A percentile compares a stretch with the other conserved stretches of the same genome.
Evolutionary conservation across 2,888 invertebrate species (phyloP).

Genomic region (Ophraella communa): DNA sequence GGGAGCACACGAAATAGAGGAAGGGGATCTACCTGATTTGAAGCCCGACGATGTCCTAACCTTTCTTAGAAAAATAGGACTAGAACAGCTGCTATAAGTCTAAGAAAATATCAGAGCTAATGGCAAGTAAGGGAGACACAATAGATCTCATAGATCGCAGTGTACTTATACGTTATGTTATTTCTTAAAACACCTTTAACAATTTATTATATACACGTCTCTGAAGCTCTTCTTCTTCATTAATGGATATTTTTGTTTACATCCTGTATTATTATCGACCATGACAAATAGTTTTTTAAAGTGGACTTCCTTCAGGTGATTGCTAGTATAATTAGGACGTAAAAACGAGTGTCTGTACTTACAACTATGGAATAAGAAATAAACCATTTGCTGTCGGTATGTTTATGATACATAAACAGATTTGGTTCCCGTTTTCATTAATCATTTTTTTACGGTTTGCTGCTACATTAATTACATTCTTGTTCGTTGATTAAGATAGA

Average conservation of each 20-base stretch:
- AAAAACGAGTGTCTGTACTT: background rate
- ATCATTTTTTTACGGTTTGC: background rate
- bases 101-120: too few species aligned
- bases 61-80: too few species aligned
- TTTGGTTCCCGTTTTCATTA: background rate
- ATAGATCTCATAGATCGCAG: too few species aligned
- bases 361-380: background rate
- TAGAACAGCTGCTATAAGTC: too few species aligned
- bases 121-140: too few species aligned
- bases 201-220: background rate
- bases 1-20: too few species aligned
- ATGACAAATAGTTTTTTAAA: conserved; percentile 28
- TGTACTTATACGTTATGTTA: too few species aligned
- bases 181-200: background rate
- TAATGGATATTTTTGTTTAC: conserved; percentile 3
- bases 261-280: conserved; percentile 30
- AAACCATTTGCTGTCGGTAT: background rate
- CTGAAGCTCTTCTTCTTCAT: background rate
- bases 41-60: too few species aligned
- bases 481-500: background rate
- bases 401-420: background rate
- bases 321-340: conserved; percentile 15
- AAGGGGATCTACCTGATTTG: too few species aligned
- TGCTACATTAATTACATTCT: background rate
- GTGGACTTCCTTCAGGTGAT: conserved; percentile 34